Conservation (phyloP, 2,888 invertebrate species). For the Sinhomidia bicolor region DNA sequence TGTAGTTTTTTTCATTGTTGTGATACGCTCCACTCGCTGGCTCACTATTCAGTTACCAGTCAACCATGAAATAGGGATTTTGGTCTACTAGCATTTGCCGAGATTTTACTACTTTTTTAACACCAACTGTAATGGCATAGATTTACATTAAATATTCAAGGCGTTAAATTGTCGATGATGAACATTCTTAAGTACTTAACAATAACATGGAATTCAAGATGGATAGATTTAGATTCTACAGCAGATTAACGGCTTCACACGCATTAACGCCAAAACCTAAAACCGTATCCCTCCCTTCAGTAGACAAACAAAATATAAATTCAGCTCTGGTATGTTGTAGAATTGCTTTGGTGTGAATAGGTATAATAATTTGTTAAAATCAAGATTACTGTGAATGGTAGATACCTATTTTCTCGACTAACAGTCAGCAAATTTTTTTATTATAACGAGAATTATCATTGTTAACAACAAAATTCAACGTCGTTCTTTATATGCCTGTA, state of each 20-base stretch:
- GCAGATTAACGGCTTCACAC: not conserved
- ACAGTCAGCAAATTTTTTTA: no score
- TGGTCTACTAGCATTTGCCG: not conserved
- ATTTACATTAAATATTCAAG: no score
- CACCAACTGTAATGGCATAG: not conserved
- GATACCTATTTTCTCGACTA: no score
- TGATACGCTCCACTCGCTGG: not conserved
- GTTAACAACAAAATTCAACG: no score
- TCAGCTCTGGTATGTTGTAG: no score
- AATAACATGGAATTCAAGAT: not conserved
- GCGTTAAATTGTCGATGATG: not conserved
- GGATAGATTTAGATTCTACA: not conserved
- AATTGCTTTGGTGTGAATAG: no score
- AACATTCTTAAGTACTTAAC: not conserved
- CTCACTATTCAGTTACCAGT: conserved; percentile 29
- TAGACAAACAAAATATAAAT: not conserved
- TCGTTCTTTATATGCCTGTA: no score
- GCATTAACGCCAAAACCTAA: not conserved
- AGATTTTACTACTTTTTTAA: not conserved
- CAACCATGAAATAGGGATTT: conserved; percentile 43
- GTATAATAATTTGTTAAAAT: no score
- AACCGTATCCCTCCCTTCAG: not conserved
- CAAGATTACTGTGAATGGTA: no score
- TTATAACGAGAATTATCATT: no score
- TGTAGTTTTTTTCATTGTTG: not conserved